These are phyloP conservation scores for Fratercula arctica DNA, from an alignment of 2,797 vertebrate species.

Conservation along the genomic window DNA sequence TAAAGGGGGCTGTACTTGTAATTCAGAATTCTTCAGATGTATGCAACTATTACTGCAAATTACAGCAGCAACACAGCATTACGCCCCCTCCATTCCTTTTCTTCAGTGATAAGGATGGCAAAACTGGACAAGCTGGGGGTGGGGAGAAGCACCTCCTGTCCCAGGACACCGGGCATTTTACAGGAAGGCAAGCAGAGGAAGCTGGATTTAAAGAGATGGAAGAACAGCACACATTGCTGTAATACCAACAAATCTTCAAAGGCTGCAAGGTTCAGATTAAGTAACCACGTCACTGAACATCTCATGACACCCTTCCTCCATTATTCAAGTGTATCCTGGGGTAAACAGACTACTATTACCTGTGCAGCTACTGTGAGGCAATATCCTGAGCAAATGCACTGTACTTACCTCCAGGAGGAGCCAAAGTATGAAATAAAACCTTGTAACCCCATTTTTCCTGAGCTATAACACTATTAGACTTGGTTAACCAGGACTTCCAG, in stretches of 20 bases:
- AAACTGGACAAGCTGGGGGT: background rate
- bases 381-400: background rate
- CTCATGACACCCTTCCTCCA: background rate
- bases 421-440: background rate
- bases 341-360: background rate
- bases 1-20: background rate
- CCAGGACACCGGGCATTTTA: background rate
- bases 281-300: background rate
- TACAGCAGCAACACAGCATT: background rate
- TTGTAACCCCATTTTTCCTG: background rate
- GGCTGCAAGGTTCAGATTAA: background rate
- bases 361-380: background rate
- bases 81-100: background rate
- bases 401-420: slow-evolving; percentile 36
- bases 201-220: background rate
- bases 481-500: background rate
- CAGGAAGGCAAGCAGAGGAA: background rate
- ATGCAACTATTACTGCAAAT: background rate
- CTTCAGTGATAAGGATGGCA: background rate
- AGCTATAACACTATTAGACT: background rate
- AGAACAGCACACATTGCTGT: background rate
- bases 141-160: background rate
- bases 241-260: slow-evolving; percentile 7
- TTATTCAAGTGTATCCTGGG: accelerated
- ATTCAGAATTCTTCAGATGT: background rate